Conservation (phyloP, 2,888 invertebrate species). For the Aphodius granarius region DNA sequence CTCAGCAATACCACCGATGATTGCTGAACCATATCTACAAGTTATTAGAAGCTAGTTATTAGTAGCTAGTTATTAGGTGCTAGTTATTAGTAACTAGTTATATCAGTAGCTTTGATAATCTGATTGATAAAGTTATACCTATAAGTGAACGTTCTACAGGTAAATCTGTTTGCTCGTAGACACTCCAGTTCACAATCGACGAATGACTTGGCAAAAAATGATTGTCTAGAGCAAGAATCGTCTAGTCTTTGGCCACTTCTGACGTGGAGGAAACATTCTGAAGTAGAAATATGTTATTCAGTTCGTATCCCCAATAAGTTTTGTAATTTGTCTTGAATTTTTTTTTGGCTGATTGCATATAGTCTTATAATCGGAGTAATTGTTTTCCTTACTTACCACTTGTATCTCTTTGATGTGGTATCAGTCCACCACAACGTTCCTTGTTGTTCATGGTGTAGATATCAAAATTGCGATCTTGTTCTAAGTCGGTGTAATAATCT, state of each 20-base stretch:
- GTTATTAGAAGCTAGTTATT: not conserved
- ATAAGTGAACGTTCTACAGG: constrained; percentile 79
- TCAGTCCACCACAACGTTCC: constrained; percentile 54
- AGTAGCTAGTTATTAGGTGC: constrained; percentile 5
- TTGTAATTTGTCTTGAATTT: not conserved
- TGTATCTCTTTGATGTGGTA: constrained; percentile 52
- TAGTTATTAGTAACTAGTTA: not conserved
- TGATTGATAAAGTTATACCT: constrained; percentile 54
- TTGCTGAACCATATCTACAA: constrained; percentile 67
- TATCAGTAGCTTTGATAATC: not conserved
- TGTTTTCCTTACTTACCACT: constrained; percentile 54
- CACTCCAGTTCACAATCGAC: constrained; percentile 83
- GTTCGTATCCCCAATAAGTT: not conserved
- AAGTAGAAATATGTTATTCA: too few species aligned
- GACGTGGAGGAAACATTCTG: constrained; percentile 84
- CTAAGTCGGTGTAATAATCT: constrained; percentile 72
- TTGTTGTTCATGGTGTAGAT: constrained; percentile 73
- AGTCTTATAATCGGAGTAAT: not conserved
- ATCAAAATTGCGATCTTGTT: constrained; percentile 75
- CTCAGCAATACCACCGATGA: constrained; percentile 65
- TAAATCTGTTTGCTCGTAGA: constrained; percentile 70
- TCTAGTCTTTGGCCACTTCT: constrained; percentile 72
- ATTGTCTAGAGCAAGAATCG: constrained; percentile 64
- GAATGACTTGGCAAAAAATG: constrained; percentile 67
- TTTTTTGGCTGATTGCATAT: not conserved